Evolutionary conservation across 2,797 vertebrate genomes (phyloP).

Genomic region (Ctenochaetus hawaiiensis): DNA sequence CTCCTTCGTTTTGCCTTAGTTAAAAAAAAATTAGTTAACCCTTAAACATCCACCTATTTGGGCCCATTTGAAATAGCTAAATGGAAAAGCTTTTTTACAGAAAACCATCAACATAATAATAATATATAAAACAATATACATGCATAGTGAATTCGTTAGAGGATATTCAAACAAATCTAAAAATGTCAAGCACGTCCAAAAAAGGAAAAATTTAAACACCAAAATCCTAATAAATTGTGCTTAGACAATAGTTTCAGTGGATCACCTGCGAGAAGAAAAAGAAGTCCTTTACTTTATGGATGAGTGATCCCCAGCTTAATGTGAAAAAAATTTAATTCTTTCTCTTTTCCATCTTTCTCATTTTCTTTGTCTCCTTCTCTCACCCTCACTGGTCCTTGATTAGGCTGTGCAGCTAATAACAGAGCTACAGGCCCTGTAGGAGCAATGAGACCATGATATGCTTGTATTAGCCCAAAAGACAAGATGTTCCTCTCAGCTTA

Average conservation of each 20-base stretch:
- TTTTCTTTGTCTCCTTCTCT: constrained; percentile 9
- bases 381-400: constrained; percentile 17
- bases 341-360: constrained; percentile 8
- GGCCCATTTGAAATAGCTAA: too few relatives aligned
- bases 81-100: too few relatives aligned
- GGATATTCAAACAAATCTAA: too few relatives aligned
- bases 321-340: constrained; percentile 10
- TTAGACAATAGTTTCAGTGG: too few relatives aligned
- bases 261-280: too few relatives aligned
- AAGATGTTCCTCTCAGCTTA: constrained; percentile 42
- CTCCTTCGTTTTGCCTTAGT: constrained; percentile 65
- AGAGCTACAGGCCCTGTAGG: constrained; percentile 36
- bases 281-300: constrained; percentile 52
- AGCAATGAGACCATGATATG: constrained; percentile 19
- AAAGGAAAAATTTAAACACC: too few relatives aligned
- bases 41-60: too few relatives aligned
- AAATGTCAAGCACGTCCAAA: too few relatives aligned
- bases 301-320: constrained; percentile 42
- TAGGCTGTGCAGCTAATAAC: constrained; percentile 35
- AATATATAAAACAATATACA: too few relatives aligned
- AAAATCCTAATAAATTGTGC: too few relatives aligned
- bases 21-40: constrained; percentile 38
- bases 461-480: constrained; percentile 45
- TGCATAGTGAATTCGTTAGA: too few relatives aligned
- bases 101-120: too few relatives aligned